These are phyloP conservation scores for Silurus meridionalis DNA, from an alignment of 2,113 vertebrate species.

Conservation along the genomic window DNA sequence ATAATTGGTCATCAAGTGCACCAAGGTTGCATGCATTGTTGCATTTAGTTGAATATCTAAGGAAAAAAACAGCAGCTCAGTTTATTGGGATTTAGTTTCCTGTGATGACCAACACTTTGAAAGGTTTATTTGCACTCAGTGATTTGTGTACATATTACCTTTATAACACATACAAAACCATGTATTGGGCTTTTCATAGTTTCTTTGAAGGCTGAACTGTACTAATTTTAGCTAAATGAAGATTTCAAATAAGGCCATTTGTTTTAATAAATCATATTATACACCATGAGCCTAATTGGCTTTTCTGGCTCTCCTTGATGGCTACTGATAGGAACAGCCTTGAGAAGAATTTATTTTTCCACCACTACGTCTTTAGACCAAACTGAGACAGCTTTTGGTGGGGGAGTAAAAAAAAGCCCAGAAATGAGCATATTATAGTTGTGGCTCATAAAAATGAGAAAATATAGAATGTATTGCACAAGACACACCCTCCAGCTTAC, in stretches of 20 bases:
- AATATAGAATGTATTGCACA: constrained; percentile 54
- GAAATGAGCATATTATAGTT: constrained; percentile 47
- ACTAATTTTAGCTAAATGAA: constrained; percentile 52
- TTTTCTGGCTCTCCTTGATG: constrained; percentile 59
- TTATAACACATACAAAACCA: constrained; percentile 44
- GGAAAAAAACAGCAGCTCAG: neutral
- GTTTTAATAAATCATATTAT: constrained; percentile 54
- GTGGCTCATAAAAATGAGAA: constrained; percentile 59
- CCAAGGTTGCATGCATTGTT: neutral
- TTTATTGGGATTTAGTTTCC: neutral
- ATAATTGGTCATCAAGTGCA: neutral
- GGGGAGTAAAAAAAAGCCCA: neutral
- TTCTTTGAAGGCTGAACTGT: constrained; percentile 44
- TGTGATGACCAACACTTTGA: constrained; percentile 38
- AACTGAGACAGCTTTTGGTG: constrained; percentile 53
- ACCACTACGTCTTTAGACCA: constrained; percentile 57
- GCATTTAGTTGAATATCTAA: neutral
- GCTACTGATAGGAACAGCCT: constrained; percentile 51
- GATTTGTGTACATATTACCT: constrained; percentile 57
- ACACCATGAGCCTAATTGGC: constrained; percentile 49
- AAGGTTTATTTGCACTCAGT: constrained; percentile 53
- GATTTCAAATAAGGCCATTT: constrained; percentile 43
- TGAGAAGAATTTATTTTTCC: constrained; percentile 50
- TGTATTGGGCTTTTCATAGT: constrained; percentile 28
- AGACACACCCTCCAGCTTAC: constrained; percentile 55